phyloP scores from a whole-genome alignment of 53 echinoderm and acorn worm genomes.

The Arbacia lixula region DNA sequence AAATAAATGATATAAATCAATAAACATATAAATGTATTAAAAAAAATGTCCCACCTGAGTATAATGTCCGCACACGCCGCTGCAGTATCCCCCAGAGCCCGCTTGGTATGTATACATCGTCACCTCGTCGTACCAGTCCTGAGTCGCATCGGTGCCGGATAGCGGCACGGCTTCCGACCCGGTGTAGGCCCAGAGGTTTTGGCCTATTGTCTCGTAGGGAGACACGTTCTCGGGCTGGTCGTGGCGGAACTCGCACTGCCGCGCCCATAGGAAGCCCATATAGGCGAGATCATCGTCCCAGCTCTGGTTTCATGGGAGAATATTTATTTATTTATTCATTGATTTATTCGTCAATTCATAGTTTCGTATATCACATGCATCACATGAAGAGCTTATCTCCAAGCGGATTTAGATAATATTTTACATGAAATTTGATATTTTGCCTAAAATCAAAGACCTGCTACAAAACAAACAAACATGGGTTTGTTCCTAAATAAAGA shows the following conservation, averaged over 20 bases:
- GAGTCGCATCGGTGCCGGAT: conserved; percentile 44
- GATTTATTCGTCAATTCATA: too few species aligned
- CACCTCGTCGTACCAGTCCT: conserved; percentile 83
- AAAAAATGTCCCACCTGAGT: conserved; percentile 70
- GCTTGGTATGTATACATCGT: conserved; percentile 59
- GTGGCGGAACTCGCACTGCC: conserved; percentile 66
- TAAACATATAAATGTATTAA: background rate
- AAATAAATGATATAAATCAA: too few species aligned
- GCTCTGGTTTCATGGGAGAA: conserved; percentile 29
- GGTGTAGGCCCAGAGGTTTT: conserved; percentile 73
- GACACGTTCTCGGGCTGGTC: conserved; percentile 70
- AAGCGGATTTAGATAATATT: too few species aligned
- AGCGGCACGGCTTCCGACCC: conserved; percentile 52
- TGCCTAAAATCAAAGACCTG: too few species aligned
- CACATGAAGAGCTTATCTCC: too few species aligned
- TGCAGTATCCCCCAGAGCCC: conserved; percentile 10
- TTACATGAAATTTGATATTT: too few species aligned
- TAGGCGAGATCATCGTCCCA: conserved; percentile 86
- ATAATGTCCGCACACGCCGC: conserved; percentile 78
- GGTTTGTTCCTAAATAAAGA: too few species aligned
- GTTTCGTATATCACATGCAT: too few species aligned
- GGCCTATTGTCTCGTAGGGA: conserved; percentile 63
- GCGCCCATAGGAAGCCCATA: conserved; percentile 81
- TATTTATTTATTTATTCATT: too few species aligned
- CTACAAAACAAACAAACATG: too few species aligned